Evolutionary conservation across 2,113 vertebrate genomes (phyloP).

Genomic region (Ochotona curzoniae): DNA sequence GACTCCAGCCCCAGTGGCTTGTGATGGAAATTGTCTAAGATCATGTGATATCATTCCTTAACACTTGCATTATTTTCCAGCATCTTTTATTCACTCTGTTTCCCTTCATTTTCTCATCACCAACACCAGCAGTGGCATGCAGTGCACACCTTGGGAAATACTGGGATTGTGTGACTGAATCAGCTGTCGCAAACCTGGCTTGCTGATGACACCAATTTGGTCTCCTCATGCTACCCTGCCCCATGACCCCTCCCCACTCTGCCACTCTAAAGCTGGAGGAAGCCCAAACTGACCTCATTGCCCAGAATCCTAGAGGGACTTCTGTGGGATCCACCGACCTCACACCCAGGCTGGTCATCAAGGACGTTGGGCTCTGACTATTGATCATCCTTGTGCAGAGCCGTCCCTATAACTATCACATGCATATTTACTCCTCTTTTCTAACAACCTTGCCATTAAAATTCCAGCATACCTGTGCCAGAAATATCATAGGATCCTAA

Average conservation of each 20-base stretch:
- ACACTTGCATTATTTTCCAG: neutral
- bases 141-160: neutral
- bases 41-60: neutral
- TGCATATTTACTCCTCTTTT: neutral
- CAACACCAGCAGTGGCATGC: neutral
- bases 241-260: neutral
- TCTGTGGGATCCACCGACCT: rapidly evolving
- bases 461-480: neutral
- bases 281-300: neutral
- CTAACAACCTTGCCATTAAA: neutral
- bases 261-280: neutral
- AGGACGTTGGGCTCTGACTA: neutral
- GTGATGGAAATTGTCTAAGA: neutral
- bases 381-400: neutral
- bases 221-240: neutral
- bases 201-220: neutral
- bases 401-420: neutral
- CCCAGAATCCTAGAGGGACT: neutral
- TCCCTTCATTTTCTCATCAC: neutral
- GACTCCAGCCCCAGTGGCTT: neutral
- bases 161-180: neutral
- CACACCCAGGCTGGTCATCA: neutral
- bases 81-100: neutral
- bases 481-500: neutral
- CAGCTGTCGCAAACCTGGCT: neutral